phyloP scores from a whole-genome alignment of 2,888 invertebrate species.

The Melieria crassipennis region DNA sequence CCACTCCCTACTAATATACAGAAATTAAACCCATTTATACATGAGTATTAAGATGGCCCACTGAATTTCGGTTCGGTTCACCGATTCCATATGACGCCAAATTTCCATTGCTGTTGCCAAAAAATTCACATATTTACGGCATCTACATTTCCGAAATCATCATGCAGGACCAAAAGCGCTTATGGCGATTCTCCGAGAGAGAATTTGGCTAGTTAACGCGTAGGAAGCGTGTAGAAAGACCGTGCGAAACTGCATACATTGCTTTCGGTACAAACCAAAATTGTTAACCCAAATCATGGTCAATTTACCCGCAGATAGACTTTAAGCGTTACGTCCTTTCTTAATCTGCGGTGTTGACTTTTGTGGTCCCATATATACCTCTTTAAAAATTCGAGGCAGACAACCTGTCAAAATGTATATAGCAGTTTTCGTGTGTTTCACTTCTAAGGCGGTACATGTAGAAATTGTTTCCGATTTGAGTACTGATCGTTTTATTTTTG shows the following conservation, averaged over 20 bases:
- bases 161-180: slow-evolving; percentile 27
- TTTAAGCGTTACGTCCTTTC: slow-evolving; percentile 16
- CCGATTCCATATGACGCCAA: slow-evolving; percentile 17
- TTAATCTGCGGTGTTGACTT: slow-evolving; percentile 26
- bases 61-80: slow-evolving; percentile 1
- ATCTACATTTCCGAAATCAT: slow-evolving; percentile 12
- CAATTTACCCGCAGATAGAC: slow-evolving; percentile 22
- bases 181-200: slow-evolving; percentile 18
- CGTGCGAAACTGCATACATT: slow-evolving; percentile 27
- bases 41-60: too few species aligned
- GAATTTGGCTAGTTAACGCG: slow-evolving; percentile 23
- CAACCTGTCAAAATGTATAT: slow-evolving; percentile 25
- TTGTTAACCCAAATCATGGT: slow-evolving; percentile 29
- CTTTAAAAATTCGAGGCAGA: slow-evolving; percentile 17
- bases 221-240: slow-evolving; percentile 22
- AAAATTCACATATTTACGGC: background rate
- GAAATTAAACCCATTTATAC: too few species aligned
- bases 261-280: slow-evolving; percentile 30
- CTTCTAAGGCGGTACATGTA: background rate
- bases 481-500: too few species aligned
- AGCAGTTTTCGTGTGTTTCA: slow-evolving; percentile 26
- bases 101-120: slow-evolving; percentile 20
- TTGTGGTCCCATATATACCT: slow-evolving; percentile 25
- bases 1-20: too few species aligned
- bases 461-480: too few species aligned